Evolutionary conservation across 2,888 invertebrate genomes (phyloP).

Genomic region (Xanthorhoe spadicearia): DNA sequence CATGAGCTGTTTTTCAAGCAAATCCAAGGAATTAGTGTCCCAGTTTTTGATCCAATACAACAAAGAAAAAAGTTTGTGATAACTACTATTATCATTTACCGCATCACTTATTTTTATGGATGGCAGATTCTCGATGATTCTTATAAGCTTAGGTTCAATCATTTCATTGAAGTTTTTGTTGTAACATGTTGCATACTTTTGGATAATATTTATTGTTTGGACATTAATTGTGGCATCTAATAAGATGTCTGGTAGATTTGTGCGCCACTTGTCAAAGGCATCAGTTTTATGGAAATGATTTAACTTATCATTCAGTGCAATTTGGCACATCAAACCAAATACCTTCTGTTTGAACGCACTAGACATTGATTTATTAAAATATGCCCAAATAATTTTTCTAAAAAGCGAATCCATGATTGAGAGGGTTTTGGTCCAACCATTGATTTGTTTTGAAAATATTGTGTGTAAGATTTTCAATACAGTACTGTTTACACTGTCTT

Average conservation of each 20-base stretch:
- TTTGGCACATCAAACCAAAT: conserved; percentile 74
- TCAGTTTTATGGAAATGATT: conserved; percentile 67
- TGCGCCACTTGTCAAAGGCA: conserved; percentile 80
- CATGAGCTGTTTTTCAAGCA: conserved; percentile 70
- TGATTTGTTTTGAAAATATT: conserved; percentile 67
- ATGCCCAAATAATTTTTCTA: conserved; percentile 68
- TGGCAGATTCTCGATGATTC: conserved; percentile 79
- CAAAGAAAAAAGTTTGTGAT: conserved; percentile 82
- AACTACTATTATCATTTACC: conserved; percentile 66
- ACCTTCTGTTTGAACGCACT: conserved; percentile 67
- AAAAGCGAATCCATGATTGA: conserved; percentile 67
- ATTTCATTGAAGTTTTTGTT: conserved; percentile 79
- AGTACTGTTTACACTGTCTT: conserved; percentile 56
- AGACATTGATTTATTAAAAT: conserved; percentile 62
- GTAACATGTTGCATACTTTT: conserved; percentile 84
- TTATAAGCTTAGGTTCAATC: conserved; percentile 68
- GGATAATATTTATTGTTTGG: conserved; percentile 83
- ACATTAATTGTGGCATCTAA: conserved; percentile 76
- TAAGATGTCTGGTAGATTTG: conserved; percentile 83
- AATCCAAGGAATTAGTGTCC: conserved; percentile 71
- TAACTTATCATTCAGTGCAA: conserved; percentile 73
- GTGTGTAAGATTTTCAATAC: conserved; percentile 66
- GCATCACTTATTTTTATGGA: conserved; percentile 68
- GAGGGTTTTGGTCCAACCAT: conserved; percentile 68
- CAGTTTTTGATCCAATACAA: conserved; percentile 81